Base-by-base conservation (phyloP, 1,140 invertebrate genomes). In the Aphelenchoides besseyi region DNA sequence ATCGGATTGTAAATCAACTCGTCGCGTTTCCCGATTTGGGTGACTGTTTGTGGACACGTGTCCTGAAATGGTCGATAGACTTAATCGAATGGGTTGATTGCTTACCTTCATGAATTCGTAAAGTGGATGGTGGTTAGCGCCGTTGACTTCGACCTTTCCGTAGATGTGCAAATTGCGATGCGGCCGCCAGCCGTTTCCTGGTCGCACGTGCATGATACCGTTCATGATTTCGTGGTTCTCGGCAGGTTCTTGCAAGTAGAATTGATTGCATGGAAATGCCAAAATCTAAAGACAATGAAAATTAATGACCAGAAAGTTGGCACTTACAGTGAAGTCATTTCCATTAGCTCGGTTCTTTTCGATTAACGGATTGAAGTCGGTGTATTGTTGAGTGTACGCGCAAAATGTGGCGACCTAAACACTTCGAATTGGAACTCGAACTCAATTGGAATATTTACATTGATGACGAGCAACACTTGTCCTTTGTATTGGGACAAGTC, bases 241-340 rank as follows among this genome's bases (percentile, higher is more conserved):
- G 67, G 82, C 82, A n/a, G 82, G 82, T 35, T 83, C 82, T 72
- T 82, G 82, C 68, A 85, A 68, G 33, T 84, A 79, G 76, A 87
- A 87, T 61, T 86, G 82, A 70, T 87, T 86, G 74, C 85, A 87
- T 18, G 86, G 87, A 72, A 87, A 86, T 30, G 82, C 87, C n/a
- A 87, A 64, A 53, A 87, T 74, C n/a, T 16, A 77, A 72, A 69
- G 86, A 85, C 8, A 23, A 5, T n/a, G 5, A 8, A 41, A 5
- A 8, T 41, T 41, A 41, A 41, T 8, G n/a, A 41, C 37, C 5
- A 41, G 5, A 41, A 41, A n/a, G n/a, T n/a, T 41, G 5, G n/a
- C 37, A 5, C 5, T 8, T 8, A 41, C 28, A 32, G 68, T 55
- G 32, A 66, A 75, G 37, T 84, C 66, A 18, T 62, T 52, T 66